phyloP scores from a whole-genome alignment of 2,113 vertebrate species.

The Stictonetta naevosa region DNA sequence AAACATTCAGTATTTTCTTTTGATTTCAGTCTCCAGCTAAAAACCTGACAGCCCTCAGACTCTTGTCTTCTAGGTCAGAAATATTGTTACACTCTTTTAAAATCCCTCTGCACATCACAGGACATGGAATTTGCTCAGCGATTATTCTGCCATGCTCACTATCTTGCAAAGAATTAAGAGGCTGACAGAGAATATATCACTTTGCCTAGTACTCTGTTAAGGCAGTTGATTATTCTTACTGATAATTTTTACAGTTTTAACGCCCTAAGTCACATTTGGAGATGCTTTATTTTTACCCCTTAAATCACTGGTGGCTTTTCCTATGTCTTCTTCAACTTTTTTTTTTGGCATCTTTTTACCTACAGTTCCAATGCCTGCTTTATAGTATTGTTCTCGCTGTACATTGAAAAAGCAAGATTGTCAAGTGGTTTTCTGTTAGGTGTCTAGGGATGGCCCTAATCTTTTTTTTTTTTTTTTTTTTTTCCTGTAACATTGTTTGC shows the following conservation, averaged over 20 bases:
- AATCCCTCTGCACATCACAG: background rate
- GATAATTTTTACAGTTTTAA: conserved; percentile 1
- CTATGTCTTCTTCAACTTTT: background rate
- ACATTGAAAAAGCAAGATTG: background rate
- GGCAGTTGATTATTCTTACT: background rate
- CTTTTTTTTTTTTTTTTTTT: background rate
- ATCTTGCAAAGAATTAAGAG: background rate
- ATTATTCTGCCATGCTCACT: background rate
- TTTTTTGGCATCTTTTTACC: background rate
- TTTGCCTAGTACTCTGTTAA: background rate
- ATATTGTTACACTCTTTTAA: background rate
- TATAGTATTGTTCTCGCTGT: background rate
- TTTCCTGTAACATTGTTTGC: background rate
- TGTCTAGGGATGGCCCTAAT: background rate
- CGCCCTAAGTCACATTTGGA: background rate
- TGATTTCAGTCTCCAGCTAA: background rate
- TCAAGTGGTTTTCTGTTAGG: background rate
- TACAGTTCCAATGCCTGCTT: background rate
- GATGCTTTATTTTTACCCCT: background rate
- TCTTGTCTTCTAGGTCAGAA: background rate
- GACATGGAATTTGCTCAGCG: background rate
- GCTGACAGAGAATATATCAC: background rate
- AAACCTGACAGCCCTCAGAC: background rate
- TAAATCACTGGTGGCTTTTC: background rate
- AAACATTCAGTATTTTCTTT: background rate